phyloP scores from a whole-genome alignment of 2,888 invertebrate genomes.

The Andrena dorsata region DNA sequence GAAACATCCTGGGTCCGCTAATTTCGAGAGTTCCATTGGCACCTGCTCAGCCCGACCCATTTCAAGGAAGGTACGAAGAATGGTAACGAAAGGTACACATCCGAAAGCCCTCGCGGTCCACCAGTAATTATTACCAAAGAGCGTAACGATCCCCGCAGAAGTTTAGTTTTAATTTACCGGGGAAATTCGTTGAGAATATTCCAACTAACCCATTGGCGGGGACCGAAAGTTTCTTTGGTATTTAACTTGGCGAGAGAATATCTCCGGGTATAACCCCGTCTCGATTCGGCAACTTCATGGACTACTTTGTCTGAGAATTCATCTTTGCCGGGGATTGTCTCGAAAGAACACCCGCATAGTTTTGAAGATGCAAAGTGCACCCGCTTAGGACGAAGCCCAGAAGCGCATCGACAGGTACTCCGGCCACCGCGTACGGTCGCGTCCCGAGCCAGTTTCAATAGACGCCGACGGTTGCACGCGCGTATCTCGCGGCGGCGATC shows the following conservation, averaged over 20 bases:
- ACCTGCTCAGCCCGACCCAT: slow-evolving; percentile 8
- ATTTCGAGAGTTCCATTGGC: not conserved
- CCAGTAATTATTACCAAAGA: slow-evolving; percentile 26
- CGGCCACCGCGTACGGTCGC: not conserved
- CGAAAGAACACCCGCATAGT: not conserved
- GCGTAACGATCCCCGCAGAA: slow-evolving; percentile 23
- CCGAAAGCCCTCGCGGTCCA: slow-evolving; percentile 28
- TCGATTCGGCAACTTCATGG: slow-evolving; percentile 10
- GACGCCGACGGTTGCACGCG: not conserved
- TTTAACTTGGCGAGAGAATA: slow-evolving; percentile 28
- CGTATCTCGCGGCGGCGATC: slow-evolving; percentile 51
- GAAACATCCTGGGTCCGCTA: not conserved
- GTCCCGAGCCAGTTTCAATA: slow-evolving; percentile 18
- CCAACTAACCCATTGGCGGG: slow-evolving; percentile 6
- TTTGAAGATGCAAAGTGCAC: not conserved
- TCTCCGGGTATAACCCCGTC: slow-evolving; percentile 8
- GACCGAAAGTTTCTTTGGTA: slow-evolving; percentile 23
- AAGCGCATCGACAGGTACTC: slow-evolving; percentile 3
- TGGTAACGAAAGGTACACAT: slow-evolving; percentile 27
- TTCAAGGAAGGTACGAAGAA: slow-evolving; percentile 1
- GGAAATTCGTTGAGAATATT: slow-evolving; percentile 31
- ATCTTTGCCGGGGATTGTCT: not conserved
- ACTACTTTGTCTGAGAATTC: not conserved
- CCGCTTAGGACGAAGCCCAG: not conserved
- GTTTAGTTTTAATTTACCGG: slow-evolving; percentile 32